Evolutionary conservation across 2,113 vertebrate genomes (phyloP).

Genomic region (Merops nubicus): DNA sequence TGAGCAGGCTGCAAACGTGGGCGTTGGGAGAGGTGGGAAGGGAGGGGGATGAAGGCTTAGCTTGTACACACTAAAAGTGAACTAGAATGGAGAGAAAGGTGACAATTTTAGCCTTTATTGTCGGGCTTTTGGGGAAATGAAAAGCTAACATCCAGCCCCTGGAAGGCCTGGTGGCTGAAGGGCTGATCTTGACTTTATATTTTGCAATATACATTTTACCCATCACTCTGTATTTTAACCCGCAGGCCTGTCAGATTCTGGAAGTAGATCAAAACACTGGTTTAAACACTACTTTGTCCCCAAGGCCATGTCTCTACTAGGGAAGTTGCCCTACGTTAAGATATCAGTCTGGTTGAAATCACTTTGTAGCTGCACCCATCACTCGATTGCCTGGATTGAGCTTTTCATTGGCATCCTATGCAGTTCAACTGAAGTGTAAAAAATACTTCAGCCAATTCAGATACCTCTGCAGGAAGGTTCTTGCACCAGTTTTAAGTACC

Average conservation of each 20-base stretch:
- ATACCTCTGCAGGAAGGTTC: constrained; percentile 17
- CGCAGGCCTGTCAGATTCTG: constrained; percentile 1
- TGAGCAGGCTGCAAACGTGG: constrained; percentile 13
- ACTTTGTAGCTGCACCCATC: not conserved
- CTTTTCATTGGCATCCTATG: constrained; percentile 2
- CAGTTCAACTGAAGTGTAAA: not conserved
- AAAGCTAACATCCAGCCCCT: constrained; percentile 51
- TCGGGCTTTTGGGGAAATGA: constrained; percentile 51
- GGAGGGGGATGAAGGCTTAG: not conserved
- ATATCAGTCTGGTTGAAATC: not conserved
- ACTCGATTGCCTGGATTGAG: not conserved
- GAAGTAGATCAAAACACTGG: constrained; percentile 48
- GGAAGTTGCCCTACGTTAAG: not conserved
- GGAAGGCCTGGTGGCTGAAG: constrained; percentile 63
- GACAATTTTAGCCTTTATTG: constrained; percentile 63
- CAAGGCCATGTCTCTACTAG: constrained; percentile 47
- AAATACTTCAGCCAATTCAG: not conserved
- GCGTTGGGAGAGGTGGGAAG: constrained; percentile 4
- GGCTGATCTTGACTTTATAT: constrained; percentile 49
- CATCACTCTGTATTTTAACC: not conserved
- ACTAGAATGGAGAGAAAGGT: constrained; percentile 39
- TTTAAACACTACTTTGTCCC: constrained; percentile 56
- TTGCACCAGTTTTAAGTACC: not conserved
- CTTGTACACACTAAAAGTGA: constrained; percentile 40
- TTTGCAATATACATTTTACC: constrained; percentile 53